Evolutionary conservation across 2,797 vertebrate genomes (phyloP), one percentile per base, ranked within the genome.

Genomic region (Pipistrellus pipistrellus): DNA sequence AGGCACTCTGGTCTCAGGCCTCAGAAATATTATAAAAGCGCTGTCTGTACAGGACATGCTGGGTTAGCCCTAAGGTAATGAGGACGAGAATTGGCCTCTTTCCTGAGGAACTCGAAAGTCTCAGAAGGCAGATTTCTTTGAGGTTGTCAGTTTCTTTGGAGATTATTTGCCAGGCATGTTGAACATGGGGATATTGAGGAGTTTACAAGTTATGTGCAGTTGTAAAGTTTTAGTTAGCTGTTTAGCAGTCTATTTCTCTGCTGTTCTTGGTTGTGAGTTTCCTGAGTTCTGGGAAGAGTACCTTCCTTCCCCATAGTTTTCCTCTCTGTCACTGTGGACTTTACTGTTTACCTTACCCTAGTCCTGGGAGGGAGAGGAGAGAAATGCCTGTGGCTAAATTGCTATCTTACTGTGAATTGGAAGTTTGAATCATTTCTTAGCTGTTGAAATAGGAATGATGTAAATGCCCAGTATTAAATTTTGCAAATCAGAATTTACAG

Each of bases 91-190:
- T 25, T 62, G 25, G 6, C 55, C 32, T 83, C 76, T 71, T 88
- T 62, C n/a, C n/a, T 23, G 10, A 18, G 15, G 32, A 21, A n/a
- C 38, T 82, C 6, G 27, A 15, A 38, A 85, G 17, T 85, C 20
- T 21, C 27, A 88, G 51, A 96, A 90, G 78, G 21, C 78, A 93
- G 57, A 90, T 32, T 71, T 92, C 21, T 71, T 86, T 66, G 76
- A 71, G 35, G n/a, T 77, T 78, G 66, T 93, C 18, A 46, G 0
- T 78, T 83, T 90, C 64, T 87, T 73, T 4, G 25, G 15, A 64
- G 62, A 57, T 90, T 83, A 80, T 85, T 93, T 90, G 8, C 15
- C 44, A 38, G 18, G 25, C 10, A 23, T 82, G 18, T 44, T 90
- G 23, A 78, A 44, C 53, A n/a, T 86, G 53, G 71, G 38, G 11